These are phyloP conservation scores for Axea sp. DNA, from an alignment of 2,888 invertebrate genomes.

Conservation along the genomic window DNA sequence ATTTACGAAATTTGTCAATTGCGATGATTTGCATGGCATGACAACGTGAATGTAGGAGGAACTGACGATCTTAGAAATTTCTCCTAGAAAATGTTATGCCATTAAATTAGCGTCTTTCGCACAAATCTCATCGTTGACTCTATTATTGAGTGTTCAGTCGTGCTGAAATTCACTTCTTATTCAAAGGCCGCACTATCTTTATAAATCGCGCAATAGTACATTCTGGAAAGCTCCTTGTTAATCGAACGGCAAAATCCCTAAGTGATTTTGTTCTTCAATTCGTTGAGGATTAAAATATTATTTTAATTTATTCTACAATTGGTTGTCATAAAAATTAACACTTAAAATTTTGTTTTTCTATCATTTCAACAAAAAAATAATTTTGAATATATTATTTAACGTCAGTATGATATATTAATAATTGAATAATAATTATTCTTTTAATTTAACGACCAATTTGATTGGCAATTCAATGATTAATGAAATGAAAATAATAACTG, in stretches of 20 bases:
- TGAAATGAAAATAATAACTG: too few species aligned
- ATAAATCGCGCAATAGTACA: constrained; percentile 17
- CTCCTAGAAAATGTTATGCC: constrained; percentile 65
- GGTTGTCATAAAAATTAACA: too few species aligned
- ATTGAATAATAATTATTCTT: too few species aligned
- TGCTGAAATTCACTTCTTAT: constrained; percentile 63
- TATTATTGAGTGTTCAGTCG: constrained; percentile 65
- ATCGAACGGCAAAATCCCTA: neutral
- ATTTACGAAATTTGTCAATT: constrained; percentile 46
- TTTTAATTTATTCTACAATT: too few species aligned
- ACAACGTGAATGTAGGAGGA: constrained; percentile 42
- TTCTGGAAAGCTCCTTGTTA: constrained; percentile 19
- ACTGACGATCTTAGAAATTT: constrained; percentile 63
- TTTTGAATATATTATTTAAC: too few species aligned
- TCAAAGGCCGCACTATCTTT: constrained; percentile 28
- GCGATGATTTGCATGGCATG: constrained; percentile 63
- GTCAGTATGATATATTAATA: too few species aligned
- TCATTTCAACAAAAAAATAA: too few species aligned
- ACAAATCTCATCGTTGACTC: constrained; percentile 35
- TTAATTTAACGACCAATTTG: too few species aligned
- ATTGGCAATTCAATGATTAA: too few species aligned
- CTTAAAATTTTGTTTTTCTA: too few species aligned
- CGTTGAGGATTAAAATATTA: too few species aligned
- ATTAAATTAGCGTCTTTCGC: constrained; percentile 60
- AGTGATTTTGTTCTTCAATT: too few species aligned